Percentiles rank a stretch among this genome's conserved stretches.
These are phyloP conservation scores for Sparus aurata DNA, from an alignment of 2,797 vertebrate genomes.

Conservation along the genomic window DNA sequence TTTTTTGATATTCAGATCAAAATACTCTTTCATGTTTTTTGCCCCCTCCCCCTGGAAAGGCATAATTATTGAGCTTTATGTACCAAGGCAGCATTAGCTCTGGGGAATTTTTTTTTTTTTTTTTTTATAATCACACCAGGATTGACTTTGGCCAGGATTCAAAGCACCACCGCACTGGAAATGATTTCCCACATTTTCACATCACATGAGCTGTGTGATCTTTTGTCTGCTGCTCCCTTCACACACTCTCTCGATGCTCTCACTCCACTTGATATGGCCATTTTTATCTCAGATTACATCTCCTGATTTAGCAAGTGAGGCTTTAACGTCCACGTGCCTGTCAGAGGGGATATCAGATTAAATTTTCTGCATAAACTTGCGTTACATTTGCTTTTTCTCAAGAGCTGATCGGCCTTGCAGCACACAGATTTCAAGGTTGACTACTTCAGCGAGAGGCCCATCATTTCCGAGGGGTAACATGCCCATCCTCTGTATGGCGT, in stretches of 20 bases:
- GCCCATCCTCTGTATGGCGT: constrained; percentile 36
- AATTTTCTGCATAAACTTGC: constrained; percentile 8
- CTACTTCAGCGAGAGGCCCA: constrained; percentile 14
- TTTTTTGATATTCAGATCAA: constrained; percentile 78
- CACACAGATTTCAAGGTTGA: constrained; percentile 15
- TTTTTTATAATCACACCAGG: constrained; percentile 65
- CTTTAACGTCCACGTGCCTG: constrained; percentile 30
- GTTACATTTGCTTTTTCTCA: constrained; percentile 8
- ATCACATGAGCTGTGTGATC: constrained; percentile 62
- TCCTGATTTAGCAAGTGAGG: constrained; percentile 27
- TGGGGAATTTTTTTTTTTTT: constrained; percentile 62
- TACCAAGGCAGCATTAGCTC: constrained; percentile 57
- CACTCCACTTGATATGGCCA: constrained; percentile 24
- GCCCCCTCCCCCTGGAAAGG: constrained; percentile 40
- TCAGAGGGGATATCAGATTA: constrained; percentile 20
- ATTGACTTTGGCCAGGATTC: constrained; percentile 78
- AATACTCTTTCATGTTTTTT: constrained; percentile 58
- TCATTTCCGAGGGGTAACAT: constrained; percentile 28
- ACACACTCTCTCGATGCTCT: not conserved
- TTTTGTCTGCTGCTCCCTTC: constrained; percentile 44
- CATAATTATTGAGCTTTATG: constrained; percentile 68
- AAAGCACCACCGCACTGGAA: constrained; percentile 66
- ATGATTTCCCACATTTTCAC: constrained; percentile 63
- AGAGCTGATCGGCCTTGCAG: not conserved
- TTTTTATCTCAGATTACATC: constrained; percentile 48